A percentile compares a stretch with the other conserved stretches of the same genome.
Evolutionary conservation across 2,797 vertebrate species (phyloP).

Genomic region (Myotis pilosus): DNA sequence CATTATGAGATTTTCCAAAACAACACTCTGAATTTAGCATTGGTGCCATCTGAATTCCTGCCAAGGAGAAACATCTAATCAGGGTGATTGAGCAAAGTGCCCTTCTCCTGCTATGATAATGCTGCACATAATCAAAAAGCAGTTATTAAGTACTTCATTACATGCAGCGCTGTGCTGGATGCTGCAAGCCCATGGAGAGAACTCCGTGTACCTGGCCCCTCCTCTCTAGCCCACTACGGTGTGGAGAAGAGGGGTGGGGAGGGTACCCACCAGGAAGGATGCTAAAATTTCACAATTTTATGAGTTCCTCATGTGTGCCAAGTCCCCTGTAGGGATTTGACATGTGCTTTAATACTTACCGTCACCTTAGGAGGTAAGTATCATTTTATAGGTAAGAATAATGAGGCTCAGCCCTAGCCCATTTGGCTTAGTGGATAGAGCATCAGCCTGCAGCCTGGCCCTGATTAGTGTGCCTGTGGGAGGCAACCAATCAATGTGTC

Average conservation of each 20-base stretch:
- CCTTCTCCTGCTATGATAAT: background rate
- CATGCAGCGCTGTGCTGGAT: background rate
- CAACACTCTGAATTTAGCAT: background rate
- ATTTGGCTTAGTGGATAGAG: background rate
- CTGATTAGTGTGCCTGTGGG: background rate
- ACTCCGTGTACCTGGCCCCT: background rate
- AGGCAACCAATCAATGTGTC: background rate
- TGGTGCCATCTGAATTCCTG: constrained; percentile 28
- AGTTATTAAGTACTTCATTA: constrained; percentile 49
- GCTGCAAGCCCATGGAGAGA: background rate
- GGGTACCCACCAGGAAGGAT: background rate
- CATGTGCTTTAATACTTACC: background rate
- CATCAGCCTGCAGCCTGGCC: too few relatives aligned
- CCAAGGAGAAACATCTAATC: constrained; percentile 56
- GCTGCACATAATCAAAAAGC: constrained; percentile 57
- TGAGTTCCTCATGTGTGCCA: background rate
- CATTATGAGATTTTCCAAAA: background rate
- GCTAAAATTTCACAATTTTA: background rate
- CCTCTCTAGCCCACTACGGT: background rate
- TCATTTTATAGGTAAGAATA: background rate
- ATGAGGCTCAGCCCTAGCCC: background rate
- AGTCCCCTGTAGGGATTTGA: background rate
- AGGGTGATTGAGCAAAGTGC: constrained; percentile 24
- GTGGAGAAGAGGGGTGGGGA: background rate
- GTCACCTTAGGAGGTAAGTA: background rate